Conservation (phyloP, 2,888 invertebrate genomes). For the Himalopsyche anomala region DNA sequence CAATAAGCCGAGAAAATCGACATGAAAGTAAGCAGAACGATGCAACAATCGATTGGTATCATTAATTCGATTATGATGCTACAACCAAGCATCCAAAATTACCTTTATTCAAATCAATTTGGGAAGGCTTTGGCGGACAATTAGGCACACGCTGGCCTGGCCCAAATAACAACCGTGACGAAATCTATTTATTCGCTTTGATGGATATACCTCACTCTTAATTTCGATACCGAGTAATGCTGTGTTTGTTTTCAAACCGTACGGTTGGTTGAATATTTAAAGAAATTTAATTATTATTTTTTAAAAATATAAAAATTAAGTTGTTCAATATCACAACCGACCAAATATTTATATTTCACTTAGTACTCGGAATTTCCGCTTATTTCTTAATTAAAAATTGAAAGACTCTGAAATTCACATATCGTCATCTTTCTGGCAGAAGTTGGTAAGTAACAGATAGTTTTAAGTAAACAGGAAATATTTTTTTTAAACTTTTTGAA, state of each 20-base stretch:
- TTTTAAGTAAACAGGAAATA: too few species aligned
- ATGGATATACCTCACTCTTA: background rate
- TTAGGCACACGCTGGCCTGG: background rate
- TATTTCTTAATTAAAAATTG: too few species aligned
- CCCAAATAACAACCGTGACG: background rate
- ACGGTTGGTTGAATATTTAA: background rate
- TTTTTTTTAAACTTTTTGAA: too few species aligned
- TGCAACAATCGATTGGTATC: background rate
- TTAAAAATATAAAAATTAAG: too few species aligned
- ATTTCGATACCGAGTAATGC: background rate
- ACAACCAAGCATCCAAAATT: background rate
- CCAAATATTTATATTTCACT: too few species aligned
- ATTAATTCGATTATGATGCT: background rate
- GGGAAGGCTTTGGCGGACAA: slow-evolving; percentile 18
- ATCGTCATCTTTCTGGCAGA: too few species aligned
- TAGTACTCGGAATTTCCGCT: too few species aligned
- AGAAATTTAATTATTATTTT: too few species aligned
- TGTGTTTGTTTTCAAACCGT: background rate
- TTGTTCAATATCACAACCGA: too few species aligned
- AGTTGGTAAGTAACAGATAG: too few species aligned
- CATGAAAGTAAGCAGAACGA: background rate
- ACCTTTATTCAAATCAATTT: slow-evolving; percentile 12
- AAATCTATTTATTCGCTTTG: background rate
- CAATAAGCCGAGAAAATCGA: background rate
- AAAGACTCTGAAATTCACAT: too few species aligned